Conservation (phyloP, 2,888 invertebrate genomes). For the Punctoribates punctum region DNA sequence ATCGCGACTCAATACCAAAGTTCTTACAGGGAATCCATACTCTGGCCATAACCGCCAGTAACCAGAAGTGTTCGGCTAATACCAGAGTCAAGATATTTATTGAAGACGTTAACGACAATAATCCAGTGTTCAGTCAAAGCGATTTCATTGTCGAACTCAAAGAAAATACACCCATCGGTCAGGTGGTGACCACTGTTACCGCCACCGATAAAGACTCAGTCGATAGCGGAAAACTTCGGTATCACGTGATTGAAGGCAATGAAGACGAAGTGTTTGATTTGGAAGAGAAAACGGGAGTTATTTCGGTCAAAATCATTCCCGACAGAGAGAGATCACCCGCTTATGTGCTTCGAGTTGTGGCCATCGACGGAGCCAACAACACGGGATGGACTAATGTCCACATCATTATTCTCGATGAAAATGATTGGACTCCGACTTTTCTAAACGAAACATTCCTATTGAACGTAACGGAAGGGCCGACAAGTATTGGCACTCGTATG, state of each 20-base stretch:
- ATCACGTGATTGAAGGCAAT: slow-evolving; percentile 49
- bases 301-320: slow-evolving; percentile 47
- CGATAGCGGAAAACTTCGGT: slow-evolving; percentile 48
- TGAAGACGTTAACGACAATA: slow-evolving; percentile 51
- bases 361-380: slow-evolving; percentile 49
- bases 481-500: slow-evolving; percentile 47
- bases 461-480: slow-evolving; percentile 50
- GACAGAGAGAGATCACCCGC: slow-evolving; percentile 49
- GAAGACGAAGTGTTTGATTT: slow-evolving; percentile 48
- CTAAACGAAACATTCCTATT: slow-evolving; percentile 50
- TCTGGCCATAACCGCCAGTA: slow-evolving; percentile 48
- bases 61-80: slow-evolving; percentile 49
- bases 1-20: slow-evolving; percentile 49
- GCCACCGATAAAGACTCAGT: slow-evolving; percentile 50
- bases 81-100: slow-evolving; percentile 49
- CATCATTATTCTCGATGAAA: slow-evolving; percentile 49
- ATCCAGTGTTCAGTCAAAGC: slow-evolving; percentile 49
- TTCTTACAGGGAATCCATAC: slow-evolving; percentile 49
- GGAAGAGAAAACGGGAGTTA: slow-evolving; percentile 48
- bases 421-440: slow-evolving; percentile 50
- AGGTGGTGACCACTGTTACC: slow-evolving; percentile 48
- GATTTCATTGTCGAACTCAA: slow-evolving; percentile 49
- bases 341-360: slow-evolving; percentile 48
- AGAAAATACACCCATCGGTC: slow-evolving; percentile 50
- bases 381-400: slow-evolving; percentile 49